Conservation (phyloP, 2,797 vertebrate species). For the Pipistrellus pygmaeus region DNA sequence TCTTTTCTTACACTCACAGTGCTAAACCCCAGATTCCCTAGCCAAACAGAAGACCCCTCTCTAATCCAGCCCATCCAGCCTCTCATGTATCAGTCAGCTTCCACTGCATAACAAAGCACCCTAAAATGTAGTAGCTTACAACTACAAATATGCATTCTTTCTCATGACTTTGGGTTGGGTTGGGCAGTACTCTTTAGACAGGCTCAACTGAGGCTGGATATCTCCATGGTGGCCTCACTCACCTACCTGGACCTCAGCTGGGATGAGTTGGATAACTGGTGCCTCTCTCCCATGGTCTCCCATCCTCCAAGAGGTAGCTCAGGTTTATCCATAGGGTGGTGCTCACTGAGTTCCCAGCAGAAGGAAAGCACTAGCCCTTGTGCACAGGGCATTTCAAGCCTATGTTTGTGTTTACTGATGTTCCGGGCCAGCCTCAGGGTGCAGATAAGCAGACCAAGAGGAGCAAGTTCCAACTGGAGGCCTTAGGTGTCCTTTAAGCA, state of each 20-base stretch:
- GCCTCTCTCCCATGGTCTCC: background rate
- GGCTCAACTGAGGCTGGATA: fast-evolving
- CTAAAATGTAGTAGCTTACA: background rate
- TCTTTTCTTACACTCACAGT: background rate
- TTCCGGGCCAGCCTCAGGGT: background rate
- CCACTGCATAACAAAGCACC: background rate
- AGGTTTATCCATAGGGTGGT: fast-evolving
- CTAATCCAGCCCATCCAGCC: background rate
- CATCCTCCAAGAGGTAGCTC: background rate
- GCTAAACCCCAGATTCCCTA: background rate
- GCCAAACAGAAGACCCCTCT: background rate
- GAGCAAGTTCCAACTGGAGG: background rate
- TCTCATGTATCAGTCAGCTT: background rate
- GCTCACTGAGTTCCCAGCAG: background rate
- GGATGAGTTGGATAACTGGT: background rate
- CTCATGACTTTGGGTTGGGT: no score
- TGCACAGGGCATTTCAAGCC: background rate
- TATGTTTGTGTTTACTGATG: background rate
- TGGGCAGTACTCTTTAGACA: background rate
- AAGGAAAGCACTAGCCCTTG: background rate
- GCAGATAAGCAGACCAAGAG: background rate
- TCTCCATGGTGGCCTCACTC: background rate
- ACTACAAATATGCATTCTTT: no score
- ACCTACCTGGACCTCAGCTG: background rate
- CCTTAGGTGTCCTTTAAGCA: background rate